These are phyloP conservation scores for Lota lota DNA, from an alignment of 2,113 vertebrate species.

Conservation along the genomic window DNA sequence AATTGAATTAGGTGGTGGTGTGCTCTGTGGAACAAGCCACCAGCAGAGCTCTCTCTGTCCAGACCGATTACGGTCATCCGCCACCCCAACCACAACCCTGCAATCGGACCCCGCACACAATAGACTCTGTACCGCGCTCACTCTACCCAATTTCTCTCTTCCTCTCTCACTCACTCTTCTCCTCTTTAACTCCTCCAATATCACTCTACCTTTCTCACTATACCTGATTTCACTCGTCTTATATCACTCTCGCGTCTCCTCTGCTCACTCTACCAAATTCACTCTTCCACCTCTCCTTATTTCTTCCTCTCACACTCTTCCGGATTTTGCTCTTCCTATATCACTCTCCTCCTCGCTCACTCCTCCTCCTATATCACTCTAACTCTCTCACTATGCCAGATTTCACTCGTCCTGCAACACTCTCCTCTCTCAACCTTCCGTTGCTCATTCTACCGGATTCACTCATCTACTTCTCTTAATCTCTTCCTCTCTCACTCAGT, in stretches of 20 bases:
- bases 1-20: slow-evolving; percentile 68
- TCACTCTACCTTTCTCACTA: neutral
- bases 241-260: slow-evolving; percentile 8
- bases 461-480: too few relatives aligned
- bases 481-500: too few relatives aligned
- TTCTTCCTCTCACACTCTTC: neutral
- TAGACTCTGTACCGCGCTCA: neutral
- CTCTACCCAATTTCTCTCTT: neutral
- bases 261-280: slow-evolving; percentile 25
- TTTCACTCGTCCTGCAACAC: too few relatives aligned
- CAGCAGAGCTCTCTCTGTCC: slow-evolving; percentile 11
- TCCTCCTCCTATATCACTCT: too few relatives aligned
- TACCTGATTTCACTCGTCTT: neutral
- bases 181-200: neutral
- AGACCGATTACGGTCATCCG: neutral
- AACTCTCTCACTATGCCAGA: too few relatives aligned
- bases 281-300: neutral
- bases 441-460: too few relatives aligned
- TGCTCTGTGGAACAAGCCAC: slow-evolving; percentile 48
- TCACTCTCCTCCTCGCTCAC: neutral
- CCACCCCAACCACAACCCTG: slow-evolving; percentile 29
- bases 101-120: slow-evolving; percentile 45
- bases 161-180: neutral
- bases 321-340: neutral
- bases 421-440: too few relatives aligned